These are phyloP conservation scores for Nesospiza acunhae DNA, from an alignment of 2,113 vertebrate genomes.

Conservation along the genomic window DNA sequence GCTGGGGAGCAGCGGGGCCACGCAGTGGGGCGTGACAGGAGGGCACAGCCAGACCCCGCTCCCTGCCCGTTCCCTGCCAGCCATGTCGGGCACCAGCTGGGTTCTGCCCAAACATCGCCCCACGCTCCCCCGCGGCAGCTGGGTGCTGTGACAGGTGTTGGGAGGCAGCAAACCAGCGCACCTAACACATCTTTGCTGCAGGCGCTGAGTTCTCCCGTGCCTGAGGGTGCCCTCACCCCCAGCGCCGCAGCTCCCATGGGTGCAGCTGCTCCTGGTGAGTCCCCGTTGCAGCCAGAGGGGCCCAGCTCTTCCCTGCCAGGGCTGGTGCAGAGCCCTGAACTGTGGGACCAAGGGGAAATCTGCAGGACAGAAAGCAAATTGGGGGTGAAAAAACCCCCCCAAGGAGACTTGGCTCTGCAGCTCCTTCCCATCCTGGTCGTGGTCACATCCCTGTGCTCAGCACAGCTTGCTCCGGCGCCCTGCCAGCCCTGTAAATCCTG, in stretches of 20 bases:
- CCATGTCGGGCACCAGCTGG: neutral
- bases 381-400: neutral
- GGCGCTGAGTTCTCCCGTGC: neutral
- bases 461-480: neutral
- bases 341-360: neutral
- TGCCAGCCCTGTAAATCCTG: slow-evolving; percentile 20
- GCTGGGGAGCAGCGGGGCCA: slow-evolving; percentile 8
- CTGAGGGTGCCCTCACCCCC: neutral
- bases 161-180: neutral
- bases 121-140: neutral
- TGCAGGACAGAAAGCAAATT: neutral
- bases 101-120: neutral
- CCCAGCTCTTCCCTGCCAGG: neutral
- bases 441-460: neutral
- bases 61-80: neutral
- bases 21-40: rapidly evolving
- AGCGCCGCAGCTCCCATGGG: neutral
- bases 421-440: neutral
- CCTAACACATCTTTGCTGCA: neutral
- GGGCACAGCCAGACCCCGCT: neutral
- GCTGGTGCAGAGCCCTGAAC: neutral
- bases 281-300: rapidly evolving
- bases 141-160: neutral
- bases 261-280: neutral
- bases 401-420: neutral